Conservation (phyloP, 2,113 vertebrate species). For the Indicator maculatus region DNA sequence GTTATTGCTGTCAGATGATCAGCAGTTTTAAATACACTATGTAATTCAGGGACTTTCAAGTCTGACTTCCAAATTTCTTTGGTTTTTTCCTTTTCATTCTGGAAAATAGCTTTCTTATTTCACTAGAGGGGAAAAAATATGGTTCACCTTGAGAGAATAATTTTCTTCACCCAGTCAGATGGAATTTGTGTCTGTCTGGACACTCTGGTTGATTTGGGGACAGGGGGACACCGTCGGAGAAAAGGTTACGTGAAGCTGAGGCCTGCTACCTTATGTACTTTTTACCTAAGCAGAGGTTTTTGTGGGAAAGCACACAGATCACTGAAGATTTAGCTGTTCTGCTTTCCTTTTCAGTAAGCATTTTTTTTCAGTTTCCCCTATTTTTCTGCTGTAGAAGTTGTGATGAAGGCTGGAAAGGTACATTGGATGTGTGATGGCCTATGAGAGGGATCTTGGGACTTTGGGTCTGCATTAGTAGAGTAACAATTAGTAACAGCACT, state of each 20-base stretch:
- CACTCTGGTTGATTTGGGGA: no score
- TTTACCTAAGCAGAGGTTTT: background rate
- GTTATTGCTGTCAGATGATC: background rate
- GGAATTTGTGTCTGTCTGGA: background rate
- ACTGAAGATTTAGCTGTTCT: background rate
- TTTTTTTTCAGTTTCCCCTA: background rate
- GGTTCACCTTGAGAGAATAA: background rate
- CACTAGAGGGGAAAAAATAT: background rate
- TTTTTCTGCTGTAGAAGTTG: background rate
- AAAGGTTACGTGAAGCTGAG: rapidly evolving
- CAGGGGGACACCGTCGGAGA: no score
- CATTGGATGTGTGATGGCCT: background rate
- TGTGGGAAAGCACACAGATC: background rate
- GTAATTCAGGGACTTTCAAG: background rate
- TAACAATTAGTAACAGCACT: background rate
- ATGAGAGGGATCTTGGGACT: background rate
- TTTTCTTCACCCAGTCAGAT: background rate
- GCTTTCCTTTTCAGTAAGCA: background rate
- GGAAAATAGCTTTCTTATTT: background rate
- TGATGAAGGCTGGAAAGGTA: background rate
- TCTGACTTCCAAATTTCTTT: background rate
- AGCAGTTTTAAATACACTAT: background rate
- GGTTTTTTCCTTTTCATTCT: background rate
- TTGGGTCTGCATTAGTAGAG: background rate
- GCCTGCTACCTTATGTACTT: background rate